Conservation (phyloP, 2,888 invertebrate species). For the Xanthia togata region DNA sequence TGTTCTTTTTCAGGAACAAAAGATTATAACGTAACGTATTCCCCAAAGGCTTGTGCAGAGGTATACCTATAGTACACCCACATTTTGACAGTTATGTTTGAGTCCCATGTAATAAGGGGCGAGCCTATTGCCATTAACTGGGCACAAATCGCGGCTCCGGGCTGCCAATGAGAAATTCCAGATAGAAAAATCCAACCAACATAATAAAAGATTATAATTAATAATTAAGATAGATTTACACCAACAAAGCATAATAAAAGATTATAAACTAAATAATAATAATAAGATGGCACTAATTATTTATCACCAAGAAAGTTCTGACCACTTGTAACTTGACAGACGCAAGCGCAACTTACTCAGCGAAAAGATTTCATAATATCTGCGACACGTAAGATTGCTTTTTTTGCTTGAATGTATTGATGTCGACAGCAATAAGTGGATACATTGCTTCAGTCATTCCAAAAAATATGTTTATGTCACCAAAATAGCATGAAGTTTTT, state of each 20-base stretch:
- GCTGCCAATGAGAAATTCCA: not conserved
- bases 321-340: not conserved
- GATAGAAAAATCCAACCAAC: not conserved
- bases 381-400: not conserved
- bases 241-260: too few relatives aligned
- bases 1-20: not conserved
- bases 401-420: constrained; percentile 5
- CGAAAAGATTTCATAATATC: constrained; percentile 17
- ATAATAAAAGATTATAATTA: too few relatives aligned
- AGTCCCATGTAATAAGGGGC: not conserved
- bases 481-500: not conserved
- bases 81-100: not conserved
- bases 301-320: not conserved
- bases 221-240: too few relatives aligned
- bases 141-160: not conserved
- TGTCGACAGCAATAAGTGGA: not conserved
- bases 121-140: not conserved
- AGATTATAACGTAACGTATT: not conserved
- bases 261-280: not conserved
- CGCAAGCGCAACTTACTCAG: not conserved
- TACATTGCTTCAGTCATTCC: constrained; percentile 7
- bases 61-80: not conserved
- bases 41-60: not conserved
- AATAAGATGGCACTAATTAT: not conserved
- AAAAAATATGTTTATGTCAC: not conserved